Base-by-base conservation (phyloP, 2,113 vertebrate species). In the Trinectes maculatus region DNA sequence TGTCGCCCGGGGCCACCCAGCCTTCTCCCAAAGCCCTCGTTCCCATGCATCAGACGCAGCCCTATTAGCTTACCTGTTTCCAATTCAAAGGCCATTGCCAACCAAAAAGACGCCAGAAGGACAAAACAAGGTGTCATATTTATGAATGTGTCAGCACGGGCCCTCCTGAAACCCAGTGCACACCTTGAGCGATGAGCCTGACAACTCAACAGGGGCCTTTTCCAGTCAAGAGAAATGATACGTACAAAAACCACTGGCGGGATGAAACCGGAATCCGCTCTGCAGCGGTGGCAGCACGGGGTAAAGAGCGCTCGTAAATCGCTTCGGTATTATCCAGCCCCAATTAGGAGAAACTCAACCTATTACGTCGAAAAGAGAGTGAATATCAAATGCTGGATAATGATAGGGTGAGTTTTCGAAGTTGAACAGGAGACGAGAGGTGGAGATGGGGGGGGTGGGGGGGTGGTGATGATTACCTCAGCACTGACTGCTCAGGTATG, bases 111-210 rank as follows among this genome's bases (percentile, higher is more conserved):
- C 85, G 89, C 91, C 89, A 92, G 85, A 86, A 92, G 92, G 91
- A 93, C 92, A 93, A 93, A 93, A 91, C 91, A 93, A 91, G 91
- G 90, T 92, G 93, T 93, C 92, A 89, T 92, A 93, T 94, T 93
- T 92, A 92, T 93, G 92, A 87, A 92, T 89, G 88, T 91, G 91
- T 92, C 91, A 90, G 91, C 87, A 79, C 75, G 86, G 78, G 83
- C 84, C 78, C 85, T 82, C 59, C 80, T 80, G 82, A 91, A 88
- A 89, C 77, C 80, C 68, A 67, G 74, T 71, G 74, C 80, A 53
- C 83, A 87, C 89, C 77, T 82, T 90, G 91, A 85, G 89, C 85
- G 86, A 91, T 90, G 89, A 87, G 85, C 67, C 85, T 87, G 90
- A 92, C 91, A 90, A 91, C 77, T 85, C 84, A 69, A 89, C 85